phyloP scores from a whole-genome alignment of 2,113 vertebrate species.

The human region DNA sequence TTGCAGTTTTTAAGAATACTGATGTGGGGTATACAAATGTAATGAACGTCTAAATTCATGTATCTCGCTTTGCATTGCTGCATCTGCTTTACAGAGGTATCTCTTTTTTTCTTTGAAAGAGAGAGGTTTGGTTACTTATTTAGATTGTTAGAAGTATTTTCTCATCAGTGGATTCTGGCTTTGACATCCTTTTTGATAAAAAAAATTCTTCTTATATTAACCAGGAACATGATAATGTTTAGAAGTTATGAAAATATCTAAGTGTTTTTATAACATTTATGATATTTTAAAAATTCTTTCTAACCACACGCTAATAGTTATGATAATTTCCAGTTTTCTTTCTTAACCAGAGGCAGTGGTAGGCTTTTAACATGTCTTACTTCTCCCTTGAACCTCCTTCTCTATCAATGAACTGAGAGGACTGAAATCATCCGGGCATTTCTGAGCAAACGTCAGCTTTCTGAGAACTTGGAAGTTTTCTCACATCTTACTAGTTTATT shows the following conservation, averaged over 20 bases:
- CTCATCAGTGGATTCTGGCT: background rate
- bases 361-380: background rate
- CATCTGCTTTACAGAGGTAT: background rate
- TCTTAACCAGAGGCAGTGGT: background rate
- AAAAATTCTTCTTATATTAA: slow-evolving; percentile 6
- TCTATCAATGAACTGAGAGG: background rate
- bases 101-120: background rate
- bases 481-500: background rate
- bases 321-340: slow-evolving; percentile 21
- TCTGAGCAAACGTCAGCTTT: background rate
- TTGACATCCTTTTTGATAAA: background rate
- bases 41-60: background rate
- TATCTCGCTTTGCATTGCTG: background rate
- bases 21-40: background rate
- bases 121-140: background rate
- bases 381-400: background rate
- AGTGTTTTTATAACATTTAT: slow-evolving; percentile 12
- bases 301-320: background rate
- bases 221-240: slow-evolving; percentile 16
- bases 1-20: background rate
- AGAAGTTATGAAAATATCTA: slow-evolving; percentile 42
- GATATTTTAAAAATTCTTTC: slow-evolving; percentile 17
- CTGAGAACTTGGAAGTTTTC: background rate
- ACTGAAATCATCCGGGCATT: background rate
- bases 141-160: slow-evolving; percentile 34